phyloP scores from a whole-genome alignment of 2,888 invertebrate species.

The Apamea epomidion region DNA sequence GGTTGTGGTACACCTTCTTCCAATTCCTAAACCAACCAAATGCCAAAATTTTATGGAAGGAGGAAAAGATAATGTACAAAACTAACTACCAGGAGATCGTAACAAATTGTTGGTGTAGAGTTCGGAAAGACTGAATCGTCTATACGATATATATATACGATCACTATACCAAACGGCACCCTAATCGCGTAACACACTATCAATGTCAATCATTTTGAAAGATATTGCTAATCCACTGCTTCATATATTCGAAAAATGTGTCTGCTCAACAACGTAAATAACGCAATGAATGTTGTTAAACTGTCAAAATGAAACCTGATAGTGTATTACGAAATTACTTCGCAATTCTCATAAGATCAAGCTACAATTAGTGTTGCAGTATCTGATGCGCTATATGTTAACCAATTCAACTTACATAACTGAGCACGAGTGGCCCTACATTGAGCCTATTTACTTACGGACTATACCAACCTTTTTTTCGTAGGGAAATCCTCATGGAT shows the following conservation, averaged over 20 bases:
- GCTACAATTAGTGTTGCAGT: neutral
- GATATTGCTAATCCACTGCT: no score
- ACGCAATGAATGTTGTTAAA: no score
- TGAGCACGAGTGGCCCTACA: neutral
- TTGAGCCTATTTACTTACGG: neutral
- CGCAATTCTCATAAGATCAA: neutral
- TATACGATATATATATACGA: no score
- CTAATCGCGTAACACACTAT: no score
- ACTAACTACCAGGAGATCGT: neutral
- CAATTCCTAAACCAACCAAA: slow-evolving; percentile 74
- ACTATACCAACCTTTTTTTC: neutral
- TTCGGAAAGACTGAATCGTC: neutral
- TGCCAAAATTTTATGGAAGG: neutral
- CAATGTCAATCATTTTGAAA: no score
- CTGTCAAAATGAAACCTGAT: no score
- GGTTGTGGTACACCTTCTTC: slow-evolving; percentile 72
- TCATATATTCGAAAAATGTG: no score
- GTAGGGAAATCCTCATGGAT: no score
- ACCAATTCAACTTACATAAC: neutral
- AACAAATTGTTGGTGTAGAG: neutral
- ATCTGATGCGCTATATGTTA: neutral
- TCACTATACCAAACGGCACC: neutral
- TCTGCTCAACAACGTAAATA: no score
- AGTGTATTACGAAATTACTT: no score
- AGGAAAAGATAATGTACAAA: neutral